Evolutionary conservation across 2,888 invertebrate species (phyloP), one percentile per base, ranked within the genome.

Genomic region (Pasiphila rectangulata): DNA sequence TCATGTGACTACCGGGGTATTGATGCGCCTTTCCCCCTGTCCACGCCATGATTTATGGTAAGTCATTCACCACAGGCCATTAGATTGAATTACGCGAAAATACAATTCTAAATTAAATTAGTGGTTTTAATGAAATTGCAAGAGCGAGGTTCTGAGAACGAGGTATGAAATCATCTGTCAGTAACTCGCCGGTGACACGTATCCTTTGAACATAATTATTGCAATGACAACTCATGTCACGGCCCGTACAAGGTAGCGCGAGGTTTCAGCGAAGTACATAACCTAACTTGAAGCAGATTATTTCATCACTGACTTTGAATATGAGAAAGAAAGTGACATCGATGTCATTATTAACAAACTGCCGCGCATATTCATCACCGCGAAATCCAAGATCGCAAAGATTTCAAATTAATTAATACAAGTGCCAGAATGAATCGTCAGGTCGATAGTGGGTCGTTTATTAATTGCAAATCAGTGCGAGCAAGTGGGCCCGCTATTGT

Each of bases 391-490:
- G 61, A 69, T 64, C 54, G 68, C 68, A 68, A 69, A 72, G 65
- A 78, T 75, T 73, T 64, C 63, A 73, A 74, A 81, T 77, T 83
- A 85, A 85, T 86, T 81, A 82, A 75, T 67, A 63, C 55, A 57
- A 68, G 61, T 66, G 59, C 67, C 64, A 61, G 67, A 74, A 77
- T 83, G 82, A 84, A 72, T 83, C 74, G 76, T 72, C 66, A 59
- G 62, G 60, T 61, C 63, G 70, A 75, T 78, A 76, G 81, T 86
- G 68, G 86, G 86, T 85, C 86, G 82, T 75, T 78, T 79, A 82
- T 83, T 86, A 83, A 85, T 85, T 83, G 85, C 83, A 73, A 83
- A 83, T 82, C 77, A 72, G 70, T 75, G 72, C 72, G 74, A 73
- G 75, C 81, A 75, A 84, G 79, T 83, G 72, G 76, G 65, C 66